These are phyloP conservation scores for Batillaria attramentaria DNA, from an alignment of 1,140 invertebrate species.

Conservation along the genomic window DNA sequence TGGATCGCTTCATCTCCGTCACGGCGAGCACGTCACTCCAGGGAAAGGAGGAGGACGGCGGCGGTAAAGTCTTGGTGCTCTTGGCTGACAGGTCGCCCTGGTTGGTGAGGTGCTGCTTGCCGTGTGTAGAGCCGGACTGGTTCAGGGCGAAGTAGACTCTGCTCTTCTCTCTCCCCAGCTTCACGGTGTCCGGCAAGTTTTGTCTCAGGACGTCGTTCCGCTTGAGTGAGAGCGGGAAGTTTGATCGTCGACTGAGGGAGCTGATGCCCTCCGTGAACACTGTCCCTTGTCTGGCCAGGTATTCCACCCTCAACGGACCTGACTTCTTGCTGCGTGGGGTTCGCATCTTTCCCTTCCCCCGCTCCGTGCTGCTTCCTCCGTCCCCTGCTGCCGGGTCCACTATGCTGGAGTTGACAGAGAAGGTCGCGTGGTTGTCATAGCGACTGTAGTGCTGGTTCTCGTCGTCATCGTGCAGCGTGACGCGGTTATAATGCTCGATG, in stretches of 20 bases:
- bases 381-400: too few species aligned
- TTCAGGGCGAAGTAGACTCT: slow-evolving; percentile 9
- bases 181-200: slow-evolving; percentile 1
- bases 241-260: slow-evolving; percentile 4
- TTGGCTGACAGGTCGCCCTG: slow-evolving; percentile 6
- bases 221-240: not conserved
- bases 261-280: slow-evolving; percentile 15
- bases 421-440: not conserved
- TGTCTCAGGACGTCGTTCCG: slow-evolving; percentile 1
- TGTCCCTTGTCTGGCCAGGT: not conserved
- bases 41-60: not conserved
- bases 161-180: not conserved
- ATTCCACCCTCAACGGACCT: not conserved
- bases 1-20: not conserved
- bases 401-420: too few species aligned
- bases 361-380: not conserved
- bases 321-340: slow-evolving; percentile 7
- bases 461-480: not conserved
- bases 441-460: not conserved
- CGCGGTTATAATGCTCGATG: slow-evolving; percentile 9
- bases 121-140: not conserved
- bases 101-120: too few species aligned
- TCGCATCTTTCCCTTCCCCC: not conserved
- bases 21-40: not conserved
- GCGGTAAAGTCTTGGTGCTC: slow-evolving; percentile 12